phyloP scores from a whole-genome alignment of 2,888 invertebrate species.

The Agrochola lychnidis region DNA sequence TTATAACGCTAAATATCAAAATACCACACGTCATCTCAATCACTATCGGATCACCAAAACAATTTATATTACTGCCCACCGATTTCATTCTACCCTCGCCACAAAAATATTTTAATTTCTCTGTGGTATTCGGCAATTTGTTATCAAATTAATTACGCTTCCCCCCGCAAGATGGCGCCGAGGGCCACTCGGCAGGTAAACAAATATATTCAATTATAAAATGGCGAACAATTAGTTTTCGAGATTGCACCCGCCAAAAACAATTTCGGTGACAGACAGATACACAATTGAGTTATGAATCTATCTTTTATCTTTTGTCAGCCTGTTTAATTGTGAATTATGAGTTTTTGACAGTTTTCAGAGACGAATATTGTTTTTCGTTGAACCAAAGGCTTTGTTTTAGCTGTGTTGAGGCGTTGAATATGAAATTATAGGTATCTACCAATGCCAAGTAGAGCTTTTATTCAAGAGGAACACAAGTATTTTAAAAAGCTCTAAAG shows the following conservation, averaged over 20 bases:
- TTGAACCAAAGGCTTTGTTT: constrained; percentile 5
- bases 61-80: constrained; percentile 18
- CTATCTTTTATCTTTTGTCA: constrained; percentile 37
- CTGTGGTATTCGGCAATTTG: constrained; percentile 59
- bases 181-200: constrained; percentile 61
- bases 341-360: constrained; percentile 42
- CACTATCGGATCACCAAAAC: constrained; percentile 19
- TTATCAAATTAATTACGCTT: constrained; percentile 65
- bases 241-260: constrained; percentile 66
- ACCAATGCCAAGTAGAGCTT: neutral
- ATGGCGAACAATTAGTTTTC: constrained; percentile 68
- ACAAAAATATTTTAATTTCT: constrained; percentile 65
- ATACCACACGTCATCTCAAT: constrained; percentile 23
- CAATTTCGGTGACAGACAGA: constrained; percentile 67
- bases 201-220: constrained; percentile 69
- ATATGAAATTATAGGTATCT: neutral
- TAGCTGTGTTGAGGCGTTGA: neutral
- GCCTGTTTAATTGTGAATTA: constrained; percentile 40
- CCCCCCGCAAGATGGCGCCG: constrained; percentile 60
- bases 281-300: constrained; percentile 67
- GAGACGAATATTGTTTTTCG: constrained; percentile 13
- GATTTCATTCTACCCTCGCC: constrained; percentile 30
- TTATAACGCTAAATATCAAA: neutral
- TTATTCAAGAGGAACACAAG: neutral
- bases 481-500: neutral